Evolutionary conservation across 2,888 invertebrate species (phyloP).

Genomic region (Luperina testacea): DNA sequence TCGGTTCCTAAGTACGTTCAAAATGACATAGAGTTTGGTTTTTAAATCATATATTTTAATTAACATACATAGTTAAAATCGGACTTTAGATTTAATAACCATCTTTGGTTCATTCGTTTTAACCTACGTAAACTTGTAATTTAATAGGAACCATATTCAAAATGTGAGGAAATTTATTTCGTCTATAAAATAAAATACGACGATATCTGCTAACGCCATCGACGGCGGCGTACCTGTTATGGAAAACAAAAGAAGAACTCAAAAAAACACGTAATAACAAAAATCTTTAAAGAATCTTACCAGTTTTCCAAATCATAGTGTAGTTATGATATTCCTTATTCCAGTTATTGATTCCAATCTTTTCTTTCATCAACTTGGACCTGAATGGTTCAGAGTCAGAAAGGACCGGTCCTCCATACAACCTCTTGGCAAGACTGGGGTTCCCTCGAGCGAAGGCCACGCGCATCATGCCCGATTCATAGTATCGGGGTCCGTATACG

Average conservation of each 20-base stretch:
- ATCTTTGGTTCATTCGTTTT: neutral
- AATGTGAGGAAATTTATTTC: neutral
- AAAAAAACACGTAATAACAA: no score
- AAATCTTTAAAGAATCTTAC: slow-evolving; percentile 69
- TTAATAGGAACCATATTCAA: neutral
- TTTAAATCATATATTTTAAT: neutral
- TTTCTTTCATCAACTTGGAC: slow-evolving; percentile 77
- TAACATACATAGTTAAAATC: neutral
- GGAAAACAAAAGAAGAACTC: no score
- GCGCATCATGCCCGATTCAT: slow-evolving; percentile 93
- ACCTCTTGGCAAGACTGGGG: slow-evolving; percentile 78
- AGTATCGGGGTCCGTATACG: slow-evolving; percentile 90
- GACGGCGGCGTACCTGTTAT: no score
- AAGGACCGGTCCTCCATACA: slow-evolving; percentile 83
- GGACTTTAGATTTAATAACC: neutral
- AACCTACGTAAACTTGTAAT: neutral
- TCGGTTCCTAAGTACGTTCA: no score
- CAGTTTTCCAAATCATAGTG: slow-evolving; percentile 92
- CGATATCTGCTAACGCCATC: no score
- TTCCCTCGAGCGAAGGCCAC: slow-evolving; percentile 93
- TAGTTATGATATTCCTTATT: slow-evolving; percentile 92
- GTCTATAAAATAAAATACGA: no score
- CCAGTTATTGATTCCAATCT: slow-evolving; percentile 86
- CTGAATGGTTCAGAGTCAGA: slow-evolving; percentile 86
- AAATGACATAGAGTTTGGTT: no score